Base-by-base conservation (phyloP, 1,140 invertebrate genomes). In the Phenacoccus solenopsis region DNA sequence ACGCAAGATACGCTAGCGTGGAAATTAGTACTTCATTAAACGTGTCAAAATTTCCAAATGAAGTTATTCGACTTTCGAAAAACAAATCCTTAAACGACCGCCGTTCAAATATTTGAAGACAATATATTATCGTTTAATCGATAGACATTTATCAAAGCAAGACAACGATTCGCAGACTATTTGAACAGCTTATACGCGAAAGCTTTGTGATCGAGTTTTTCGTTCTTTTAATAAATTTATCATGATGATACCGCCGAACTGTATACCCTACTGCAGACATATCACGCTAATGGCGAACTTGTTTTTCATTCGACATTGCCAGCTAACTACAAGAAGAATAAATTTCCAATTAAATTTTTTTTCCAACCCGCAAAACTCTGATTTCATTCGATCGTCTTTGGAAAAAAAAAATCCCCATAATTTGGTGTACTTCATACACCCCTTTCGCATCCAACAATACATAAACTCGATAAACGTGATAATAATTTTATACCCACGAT, bases 151-250 rank as follows among this genome's bases (percentile, higher is more conserved):
- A 64, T 64, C 59, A 64, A 38, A 22, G 10, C 21, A 64, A 64
- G 59, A 64, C 59, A 27, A 49, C 38, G 38, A 49, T 24, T 24
- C 9, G 25, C 59, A 64, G 59, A 64, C 25, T 64, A 64, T 64
- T 64, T 64, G 59, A 64, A 64, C 59, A 64, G 59, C 59, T 64
- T 64, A 9, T 20, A 64, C 9, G 59, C 38, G 12, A n/a, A n/a
- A 49, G 30, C 20, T 49, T 16, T 49, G 38, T 32, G 30, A 10
- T 2, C 38, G 16, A 10, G 5, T 4, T 49, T 49, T 49, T 49
- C 59, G 59, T 64, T 64, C 59, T 64, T 64, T 64, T 49, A 49
- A 49, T 49, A 49, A 49, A 49, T 49, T 49, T 49, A 49, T 49
- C 20, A 16, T 16, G 38, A 49, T n/a, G 38, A 49, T 49, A 49